A percentile compares a stretch with the other conserved stretches of the same genome.
Conservation (phyloP, 2,888 invertebrate genomes). For the Diploptera punctata region DNA sequence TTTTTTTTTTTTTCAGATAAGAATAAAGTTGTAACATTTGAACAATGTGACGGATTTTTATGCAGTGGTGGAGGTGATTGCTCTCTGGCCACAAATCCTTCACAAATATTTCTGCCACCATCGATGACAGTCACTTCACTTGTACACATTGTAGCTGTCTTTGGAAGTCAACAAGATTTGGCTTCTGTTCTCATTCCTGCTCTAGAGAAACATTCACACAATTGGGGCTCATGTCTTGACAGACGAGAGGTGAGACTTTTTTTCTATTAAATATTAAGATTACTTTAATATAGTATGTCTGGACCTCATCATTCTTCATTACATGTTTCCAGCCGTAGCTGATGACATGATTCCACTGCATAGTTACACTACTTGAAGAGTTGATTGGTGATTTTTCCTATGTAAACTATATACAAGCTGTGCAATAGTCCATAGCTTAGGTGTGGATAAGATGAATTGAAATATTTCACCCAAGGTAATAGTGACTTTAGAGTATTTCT, state of each 20-base stretch:
- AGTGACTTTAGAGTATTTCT: too few species aligned
- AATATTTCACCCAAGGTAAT: too few species aligned
- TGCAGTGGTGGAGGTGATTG: constrained; percentile 72
- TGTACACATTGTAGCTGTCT: constrained; percentile 66
- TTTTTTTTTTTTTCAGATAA: constrained; percentile 8
- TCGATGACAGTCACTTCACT: constrained; percentile 63
- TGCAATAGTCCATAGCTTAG: too few species aligned
- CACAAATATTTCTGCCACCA: constrained; percentile 50
- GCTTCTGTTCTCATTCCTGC: constrained; percentile 33
- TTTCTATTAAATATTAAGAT: too few species aligned
- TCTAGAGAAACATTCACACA: constrained; percentile 59
- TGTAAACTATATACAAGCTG: too few species aligned
- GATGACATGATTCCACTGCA: too few species aligned
- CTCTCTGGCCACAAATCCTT: constrained; percentile 52
- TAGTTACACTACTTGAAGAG: too few species aligned
- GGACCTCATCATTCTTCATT: too few species aligned
- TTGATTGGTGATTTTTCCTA: too few species aligned
- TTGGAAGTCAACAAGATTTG: constrained; percentile 45
- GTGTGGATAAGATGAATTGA: too few species aligned
- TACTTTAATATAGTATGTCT: too few species aligned
- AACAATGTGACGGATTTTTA: constrained; percentile 69
- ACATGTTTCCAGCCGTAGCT: too few species aligned
- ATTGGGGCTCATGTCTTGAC: constrained; percentile 77
- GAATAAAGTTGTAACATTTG: not conserved
- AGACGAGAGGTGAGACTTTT: constrained; percentile 67